A percentile compares a stretch with the other conserved stretches of the same genome.
phyloP scores from a whole-genome alignment of 1,140 invertebrate species.

The Marisa cornuarietis region DNA sequence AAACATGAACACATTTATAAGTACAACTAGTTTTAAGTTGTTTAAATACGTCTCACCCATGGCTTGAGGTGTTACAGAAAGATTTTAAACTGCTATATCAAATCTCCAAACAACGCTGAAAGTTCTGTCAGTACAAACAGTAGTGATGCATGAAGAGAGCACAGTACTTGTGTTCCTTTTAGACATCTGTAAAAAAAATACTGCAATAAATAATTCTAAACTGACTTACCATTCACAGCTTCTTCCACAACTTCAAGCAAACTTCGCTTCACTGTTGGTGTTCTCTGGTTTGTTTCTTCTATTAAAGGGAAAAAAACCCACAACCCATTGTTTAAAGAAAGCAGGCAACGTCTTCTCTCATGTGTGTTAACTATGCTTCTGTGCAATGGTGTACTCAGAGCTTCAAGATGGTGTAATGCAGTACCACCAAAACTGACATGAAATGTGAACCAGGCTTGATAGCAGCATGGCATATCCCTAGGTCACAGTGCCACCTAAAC shows the following conservation, averaged over 20 bases:
- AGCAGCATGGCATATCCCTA: background rate
- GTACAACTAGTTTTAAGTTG: background rate
- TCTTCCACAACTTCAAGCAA: slow-evolving; percentile 35
- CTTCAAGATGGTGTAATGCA: background rate
- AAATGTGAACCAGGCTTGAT: background rate
- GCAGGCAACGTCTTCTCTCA: background rate
- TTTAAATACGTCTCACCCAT: too few species aligned
- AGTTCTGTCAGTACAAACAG: too few species aligned
- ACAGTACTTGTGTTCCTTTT: background rate
- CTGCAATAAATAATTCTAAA: background rate
- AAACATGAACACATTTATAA: background rate
- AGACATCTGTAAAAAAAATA: background rate
- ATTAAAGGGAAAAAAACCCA: too few species aligned
- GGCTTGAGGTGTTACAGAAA: too few species aligned
- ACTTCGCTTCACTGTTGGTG: slow-evolving; percentile 17
- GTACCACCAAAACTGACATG: background rate
- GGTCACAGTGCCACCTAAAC: too few species aligned
- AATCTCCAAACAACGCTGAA: background rate
- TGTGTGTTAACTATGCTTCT: background rate
- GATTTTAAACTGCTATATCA: background rate
- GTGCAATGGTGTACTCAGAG: background rate
- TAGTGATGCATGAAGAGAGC: background rate
- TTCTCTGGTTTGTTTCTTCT: slow-evolving; percentile 15
- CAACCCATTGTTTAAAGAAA: too few species aligned
- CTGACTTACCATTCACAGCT: slow-evolving; percentile 19